A percentile compares a stretch with the other conserved stretches of the same genome.
Evolutionary conservation across 64 coral and sea anemone genomes (phyloP).

Genomic region (Actinia tenebrosa): DNA sequence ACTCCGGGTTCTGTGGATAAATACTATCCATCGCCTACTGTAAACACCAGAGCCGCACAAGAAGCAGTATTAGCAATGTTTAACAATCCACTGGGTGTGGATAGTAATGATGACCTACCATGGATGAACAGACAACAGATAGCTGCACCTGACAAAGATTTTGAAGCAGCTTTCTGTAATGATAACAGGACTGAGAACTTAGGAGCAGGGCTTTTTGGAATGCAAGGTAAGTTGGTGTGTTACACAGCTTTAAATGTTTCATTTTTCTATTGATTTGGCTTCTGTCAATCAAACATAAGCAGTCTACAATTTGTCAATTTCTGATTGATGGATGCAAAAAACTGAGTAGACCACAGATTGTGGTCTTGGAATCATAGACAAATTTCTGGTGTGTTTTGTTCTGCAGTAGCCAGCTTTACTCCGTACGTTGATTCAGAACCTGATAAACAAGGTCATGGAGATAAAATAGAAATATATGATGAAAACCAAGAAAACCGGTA

Average conservation of each 20-base stretch:
- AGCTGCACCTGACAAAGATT: slow-evolving; percentile 29
- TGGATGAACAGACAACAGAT: not conserved
- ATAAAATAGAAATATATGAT: not conserved
- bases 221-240: not conserved
- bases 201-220: not conserved
- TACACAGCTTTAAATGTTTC: not conserved
- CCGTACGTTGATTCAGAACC: not conserved
- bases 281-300: too few species aligned
- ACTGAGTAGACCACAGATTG: too few species aligned
- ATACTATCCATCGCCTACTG: slow-evolving; percentile 23
- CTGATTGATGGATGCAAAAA: too few species aligned
- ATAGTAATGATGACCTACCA: slow-evolving; percentile 22
- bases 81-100: slow-evolving; percentile 31
- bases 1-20: not conserved
- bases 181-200: slow-evolving; percentile 7
- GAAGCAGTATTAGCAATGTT: slow-evolving; percentile 60
- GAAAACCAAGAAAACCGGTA: slow-evolving; percentile 52
- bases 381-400: not conserved
- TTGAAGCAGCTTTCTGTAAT: slow-evolving; percentile 52
- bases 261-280: too few species aligned
- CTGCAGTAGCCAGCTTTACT: not conserved
- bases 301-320: too few species aligned
- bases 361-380: not conserved
- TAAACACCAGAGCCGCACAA: slow-evolving; percentile 52
- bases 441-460: not conserved